phyloP scores from a whole-genome alignment of 2,888 invertebrate genomes.

The Boloria euphrosyne region DNA sequence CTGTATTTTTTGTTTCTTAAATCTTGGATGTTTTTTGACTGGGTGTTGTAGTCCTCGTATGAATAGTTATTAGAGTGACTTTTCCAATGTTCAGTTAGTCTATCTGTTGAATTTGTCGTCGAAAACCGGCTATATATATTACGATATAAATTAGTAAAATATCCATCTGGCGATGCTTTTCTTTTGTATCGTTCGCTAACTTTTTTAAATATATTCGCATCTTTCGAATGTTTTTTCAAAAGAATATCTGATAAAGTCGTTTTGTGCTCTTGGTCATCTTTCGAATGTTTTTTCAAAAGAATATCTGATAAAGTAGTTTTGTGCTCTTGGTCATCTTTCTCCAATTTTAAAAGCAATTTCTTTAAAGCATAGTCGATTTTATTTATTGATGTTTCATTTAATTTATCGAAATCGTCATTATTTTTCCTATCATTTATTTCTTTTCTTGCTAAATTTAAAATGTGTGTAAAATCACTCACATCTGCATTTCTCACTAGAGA shows the following conservation, averaged over 20 bases:
- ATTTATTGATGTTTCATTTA: not conserved
- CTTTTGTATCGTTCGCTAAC: constrained; percentile 6
- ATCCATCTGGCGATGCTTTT: not conserved
- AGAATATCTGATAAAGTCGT: not conserved
- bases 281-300: not conserved
- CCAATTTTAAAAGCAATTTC: not conserved
- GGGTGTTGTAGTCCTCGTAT: not conserved
- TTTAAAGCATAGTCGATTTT: not conserved
- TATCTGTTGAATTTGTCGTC: not conserved
- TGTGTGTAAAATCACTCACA: not conserved
- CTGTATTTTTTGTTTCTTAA: constrained; percentile 2
- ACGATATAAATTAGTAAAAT: constrained; percentile 7
- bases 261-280: not conserved
- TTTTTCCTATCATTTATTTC: not conserved
- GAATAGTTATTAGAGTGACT: not conserved
- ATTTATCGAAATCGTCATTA: not conserved
- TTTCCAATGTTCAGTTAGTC: not conserved
- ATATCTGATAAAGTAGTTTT: not conserved
- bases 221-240: not conserved
- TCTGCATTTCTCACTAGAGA: not conserved
- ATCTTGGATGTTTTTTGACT: constrained; percentile 5
- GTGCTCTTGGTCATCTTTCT: not conserved
- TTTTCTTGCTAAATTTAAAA: not conserved
- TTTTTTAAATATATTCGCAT: not conserved
- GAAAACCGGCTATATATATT: constrained; percentile 13